Conservation (phyloP, 2,113 vertebrate genomes). For the Hucho hucho region DNA sequence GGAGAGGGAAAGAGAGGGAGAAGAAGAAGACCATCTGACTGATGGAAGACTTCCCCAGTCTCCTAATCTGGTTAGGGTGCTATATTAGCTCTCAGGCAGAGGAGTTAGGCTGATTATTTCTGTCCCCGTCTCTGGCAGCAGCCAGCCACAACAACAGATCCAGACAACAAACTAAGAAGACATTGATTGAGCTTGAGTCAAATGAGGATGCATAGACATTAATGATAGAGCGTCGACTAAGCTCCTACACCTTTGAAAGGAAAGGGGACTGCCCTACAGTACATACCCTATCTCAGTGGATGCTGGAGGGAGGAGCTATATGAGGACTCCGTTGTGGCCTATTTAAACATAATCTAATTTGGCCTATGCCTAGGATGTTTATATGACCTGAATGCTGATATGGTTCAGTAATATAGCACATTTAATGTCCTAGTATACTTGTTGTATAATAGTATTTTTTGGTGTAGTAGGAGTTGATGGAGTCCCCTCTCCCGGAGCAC, state of each 20-base stretch:
- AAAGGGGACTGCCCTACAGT: not conserved
- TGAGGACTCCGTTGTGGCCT: not conserved
- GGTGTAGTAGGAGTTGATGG: no score
- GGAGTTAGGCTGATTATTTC: constrained; percentile 2
- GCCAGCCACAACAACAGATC: constrained; percentile 3
- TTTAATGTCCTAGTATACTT: no score
- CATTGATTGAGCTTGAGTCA: not conserved
- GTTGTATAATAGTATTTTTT: no score
- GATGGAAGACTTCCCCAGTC: constrained; percentile 60
- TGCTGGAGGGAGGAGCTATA: not conserved
- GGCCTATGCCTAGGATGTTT: no score
- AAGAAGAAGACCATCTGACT: constrained; percentile 44
- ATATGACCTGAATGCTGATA: no score
- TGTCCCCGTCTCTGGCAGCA: constrained; percentile 14
- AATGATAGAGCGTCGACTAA: not conserved
- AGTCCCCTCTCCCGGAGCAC: no score
- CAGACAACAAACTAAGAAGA: not conserved
- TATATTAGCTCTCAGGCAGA: constrained; percentile 51
- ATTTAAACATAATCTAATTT: no score
- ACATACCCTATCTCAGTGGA: not conserved
- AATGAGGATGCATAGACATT: not conserved
- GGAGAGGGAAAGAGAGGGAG: constrained; percentile 14
- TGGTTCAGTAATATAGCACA: no score
- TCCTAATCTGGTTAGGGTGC: constrained; percentile 63
- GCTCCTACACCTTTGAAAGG: not conserved